These are phyloP conservation scores for Melanocharis versteri DNA, from an alignment of 2,113 vertebrate species.

Conservation along the genomic window DNA sequence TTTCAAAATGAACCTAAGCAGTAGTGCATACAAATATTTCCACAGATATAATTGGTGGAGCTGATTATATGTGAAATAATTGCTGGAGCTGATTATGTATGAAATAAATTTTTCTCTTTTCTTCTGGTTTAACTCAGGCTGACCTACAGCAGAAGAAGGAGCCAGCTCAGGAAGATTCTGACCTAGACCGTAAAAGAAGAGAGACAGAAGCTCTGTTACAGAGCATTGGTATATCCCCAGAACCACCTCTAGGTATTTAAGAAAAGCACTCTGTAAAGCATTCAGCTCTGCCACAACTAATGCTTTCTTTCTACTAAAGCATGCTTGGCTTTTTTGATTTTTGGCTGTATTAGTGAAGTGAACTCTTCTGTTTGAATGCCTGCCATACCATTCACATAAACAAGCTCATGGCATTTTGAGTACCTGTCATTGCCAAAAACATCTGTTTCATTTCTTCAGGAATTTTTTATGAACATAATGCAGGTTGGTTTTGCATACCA, in stretches of 20 bases:
- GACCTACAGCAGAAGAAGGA: conserved; percentile 93
- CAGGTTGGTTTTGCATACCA: neutral
- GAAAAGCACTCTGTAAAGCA: conserved; percentile 14
- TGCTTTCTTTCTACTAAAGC: conserved; percentile 27
- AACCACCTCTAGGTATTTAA: conserved; percentile 89
- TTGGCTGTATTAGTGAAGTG: conserved; percentile 50
- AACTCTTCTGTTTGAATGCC: conserved; percentile 57
- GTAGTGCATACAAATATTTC: neutral
- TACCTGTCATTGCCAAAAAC: conserved; percentile 19
- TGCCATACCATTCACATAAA: conserved; percentile 14
- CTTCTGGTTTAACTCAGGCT: conserved; percentile 39
- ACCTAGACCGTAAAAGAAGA: conserved; percentile 91
- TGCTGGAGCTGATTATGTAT: neutral
- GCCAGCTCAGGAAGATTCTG: conserved; percentile 85
- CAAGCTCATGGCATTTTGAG: conserved; percentile 43
- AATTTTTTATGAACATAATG: neutral
- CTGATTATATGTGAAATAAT: neutral
- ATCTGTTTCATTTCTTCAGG: conserved; percentile 15
- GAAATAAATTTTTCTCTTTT: neutral
- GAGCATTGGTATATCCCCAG: conserved; percentile 96
- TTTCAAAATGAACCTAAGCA: neutral
- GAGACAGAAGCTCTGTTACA: conserved; percentile 96
- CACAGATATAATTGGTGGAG: neutral
- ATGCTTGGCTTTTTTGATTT: conserved; percentile 54
- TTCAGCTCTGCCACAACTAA: neutral